Base-by-base conservation (phyloP, 2,797 vertebrate species). In the Tenualosa ilisha region DNA sequence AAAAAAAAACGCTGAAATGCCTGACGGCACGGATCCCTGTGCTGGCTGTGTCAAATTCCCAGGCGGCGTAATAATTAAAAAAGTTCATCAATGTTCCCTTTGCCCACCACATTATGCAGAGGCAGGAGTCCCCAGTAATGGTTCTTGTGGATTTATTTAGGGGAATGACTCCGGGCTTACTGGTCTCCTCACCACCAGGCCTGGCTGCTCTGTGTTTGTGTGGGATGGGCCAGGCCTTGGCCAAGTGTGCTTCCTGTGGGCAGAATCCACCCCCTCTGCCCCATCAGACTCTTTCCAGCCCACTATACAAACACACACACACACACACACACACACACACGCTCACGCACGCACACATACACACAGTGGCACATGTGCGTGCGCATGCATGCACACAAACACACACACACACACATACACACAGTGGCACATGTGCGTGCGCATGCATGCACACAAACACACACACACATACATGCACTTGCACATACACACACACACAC, bases 101-200 rank as follows among this genome's bases (percentile, higher is more conserved):
- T 92, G 92, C 93, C 93, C 94, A 94, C 94, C 93, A 93, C 93
- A 94, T 95, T 94, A 94, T 93, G 91, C 92, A 93, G 91, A 93
- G 92, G 92, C 91, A 91, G 89, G 91, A 91, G 89, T 91, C 90
- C 91, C 86, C 86, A 83, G 91, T 93, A 93, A 95, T 95, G 94
- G 93, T 94, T 91, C 89, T 90, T 87, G 90, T 91, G 89, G 90
- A 93, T 95, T 94, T 88, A 94, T 94, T 95, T 93, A 92, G 84
- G 90, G 37, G 92, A 91, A 93, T 88, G 83, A 90, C 88, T 92
- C 88, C 87, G 90, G 92, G 88, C 88, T 86, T 89, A 93, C 92
- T 89, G 91, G 83, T 86, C 90, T 88, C 87, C 89, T 88, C 87
- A 88, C 87, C 88, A 87, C 87, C 84, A 88, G 83, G 87, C 83